Evolutionary conservation across 2,888 invertebrate genomes (phyloP), one percentile per base, ranked within the genome.

Genomic region (Xylota sylvarum): DNA sequence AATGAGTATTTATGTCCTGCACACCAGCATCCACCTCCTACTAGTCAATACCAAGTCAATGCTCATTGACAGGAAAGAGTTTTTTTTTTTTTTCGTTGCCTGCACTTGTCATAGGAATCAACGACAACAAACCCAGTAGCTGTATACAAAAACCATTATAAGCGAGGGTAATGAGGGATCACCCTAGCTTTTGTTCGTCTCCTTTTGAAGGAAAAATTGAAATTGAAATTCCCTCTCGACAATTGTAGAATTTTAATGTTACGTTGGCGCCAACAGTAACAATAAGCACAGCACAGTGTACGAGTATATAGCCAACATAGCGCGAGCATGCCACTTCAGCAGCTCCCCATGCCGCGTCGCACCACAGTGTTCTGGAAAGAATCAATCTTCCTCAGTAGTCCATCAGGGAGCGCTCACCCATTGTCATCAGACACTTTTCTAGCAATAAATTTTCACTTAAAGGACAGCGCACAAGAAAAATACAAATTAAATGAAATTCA

Each of bases 241-340:
- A 80, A 64, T 79, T 69, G 80, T 74, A 80, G 84, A 79, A 84
- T 84, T 84, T 84, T 79, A 74, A 84, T 84, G 79, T 69, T 74
- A 79, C 43, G 19, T 48, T 84, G 84, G 84, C 84, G 84, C 84
- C 84, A 83, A 73, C 35, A 73, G 72, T 56, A 77, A 77, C 70
- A 72, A 74, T 81, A 12, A 60, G 43, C 35, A n/a, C 37, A 46
- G 27, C 46, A 62, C n/a, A 23, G 23, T 23, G n/a, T n/a, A n/a
- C n/a, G n/a, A n/a, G n/a, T n/a, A n/a, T n/a, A 23, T 3, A 23
- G 1, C 23, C 23, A 23, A 23, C 23, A 23, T 3, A 23, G 23
- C 23, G 23, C 52, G 4, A 43, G 37, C 2, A 1, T 19, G 17
- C 12, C 50, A 6, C 32, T 27, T 46, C 32, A 60, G 37, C 64